These are phyloP conservation scores for Drosophila repletoides DNA, from an alignment of 1,140 invertebrate genomes.

Conservation along the genomic window DNA sequence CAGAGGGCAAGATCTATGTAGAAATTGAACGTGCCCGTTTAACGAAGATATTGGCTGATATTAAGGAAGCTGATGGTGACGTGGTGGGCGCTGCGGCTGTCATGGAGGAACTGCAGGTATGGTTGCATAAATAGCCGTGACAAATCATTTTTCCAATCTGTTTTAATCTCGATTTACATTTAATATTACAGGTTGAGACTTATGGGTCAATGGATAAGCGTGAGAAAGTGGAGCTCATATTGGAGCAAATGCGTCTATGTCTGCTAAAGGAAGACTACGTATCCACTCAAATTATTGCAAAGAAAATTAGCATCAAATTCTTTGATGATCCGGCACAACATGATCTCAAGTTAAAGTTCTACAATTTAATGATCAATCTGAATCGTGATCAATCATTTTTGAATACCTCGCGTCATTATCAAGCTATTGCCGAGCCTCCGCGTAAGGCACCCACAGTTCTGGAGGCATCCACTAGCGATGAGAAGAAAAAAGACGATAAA, in stretches of 20 bases:
- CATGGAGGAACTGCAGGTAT: slow-evolving; percentile 98
- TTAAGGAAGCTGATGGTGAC: slow-evolving; percentile 96
- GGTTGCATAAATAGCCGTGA: no score
- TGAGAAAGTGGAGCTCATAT: slow-evolving; percentile 98
- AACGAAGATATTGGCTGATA: slow-evolving; percentile 96
- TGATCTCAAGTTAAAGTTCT: slow-evolving; percentile 96
- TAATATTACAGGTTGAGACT: no score
- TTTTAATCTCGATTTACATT: no score
- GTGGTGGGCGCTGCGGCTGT: slow-evolving; percentile 95
- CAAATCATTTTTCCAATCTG: no score
- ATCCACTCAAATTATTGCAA: slow-evolving; percentile 99
- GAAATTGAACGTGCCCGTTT: slow-evolving; percentile 98
- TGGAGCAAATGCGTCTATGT: slow-evolving; percentile 99
- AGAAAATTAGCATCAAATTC: slow-evolving; percentile 99
- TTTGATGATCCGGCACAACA: slow-evolving; percentile 90
- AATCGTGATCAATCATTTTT: slow-evolving; percentile 97
- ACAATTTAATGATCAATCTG: slow-evolving; percentile 96
- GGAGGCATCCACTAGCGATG: slow-evolving; percentile 53
- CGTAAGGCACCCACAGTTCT: slow-evolving; percentile 74
- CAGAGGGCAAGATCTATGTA: slow-evolving; percentile 99
- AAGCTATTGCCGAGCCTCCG: slow-evolving; percentile 92
- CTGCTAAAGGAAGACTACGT: slow-evolving; percentile 98
- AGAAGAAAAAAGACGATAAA: slow-evolving; percentile 71
- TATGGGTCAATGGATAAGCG: slow-evolving; percentile 99
- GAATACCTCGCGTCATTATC: slow-evolving; percentile 95